Evolutionary conservation across 2,113 vertebrate genomes (phyloP), one percentile per base, ranked within the genome.

Genomic region (Corydoras sp.): DNA sequence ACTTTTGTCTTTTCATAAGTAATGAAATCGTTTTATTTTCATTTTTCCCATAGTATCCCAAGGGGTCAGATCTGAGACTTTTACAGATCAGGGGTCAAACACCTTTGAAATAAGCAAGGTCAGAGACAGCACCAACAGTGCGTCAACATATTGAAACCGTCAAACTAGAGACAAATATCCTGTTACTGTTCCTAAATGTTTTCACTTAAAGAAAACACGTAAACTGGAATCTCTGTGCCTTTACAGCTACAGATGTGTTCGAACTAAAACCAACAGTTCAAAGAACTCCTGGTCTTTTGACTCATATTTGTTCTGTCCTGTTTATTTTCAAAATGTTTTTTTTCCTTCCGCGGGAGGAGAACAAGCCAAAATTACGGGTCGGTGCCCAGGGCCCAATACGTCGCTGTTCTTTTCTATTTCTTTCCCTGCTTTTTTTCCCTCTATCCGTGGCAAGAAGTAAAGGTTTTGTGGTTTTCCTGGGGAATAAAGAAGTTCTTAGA

Each of bases 61-160:
- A 24, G 77, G 81, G 85, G 80, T 86, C 85, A 86, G 90, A 90
- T 90, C 92, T 92, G 91, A 90, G 92, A 90, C 92, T 89, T 90
- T 89, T 88, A 86, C 54, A 83, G 92, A 91, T 95, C 93, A 93
- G 53, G 88, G 93, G 92, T 94, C 91, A 86, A 86, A 88, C 82
- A 90, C 85, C 88, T 91, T 93, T 86, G 92, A 94, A 90, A 88
- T 86, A 69, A 9, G 82, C 87, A 85, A 86, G 88, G 89, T 88
- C 86, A 87, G 73, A 78, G 76, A 80, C 88, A 89, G 89, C 89
- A 91, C 77, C 80, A 81, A 91, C 88, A 91, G 90, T 86, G 87
- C 90, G 91, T 91, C 89, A 92, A 91, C 90, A 89, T 90, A 91
- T 87, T 94, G 93, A 92, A 92, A 88, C 91, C 89, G 91, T 91